Conservation (phyloP, 2,888 invertebrate genomes). For the Acronicta psi region DNA sequence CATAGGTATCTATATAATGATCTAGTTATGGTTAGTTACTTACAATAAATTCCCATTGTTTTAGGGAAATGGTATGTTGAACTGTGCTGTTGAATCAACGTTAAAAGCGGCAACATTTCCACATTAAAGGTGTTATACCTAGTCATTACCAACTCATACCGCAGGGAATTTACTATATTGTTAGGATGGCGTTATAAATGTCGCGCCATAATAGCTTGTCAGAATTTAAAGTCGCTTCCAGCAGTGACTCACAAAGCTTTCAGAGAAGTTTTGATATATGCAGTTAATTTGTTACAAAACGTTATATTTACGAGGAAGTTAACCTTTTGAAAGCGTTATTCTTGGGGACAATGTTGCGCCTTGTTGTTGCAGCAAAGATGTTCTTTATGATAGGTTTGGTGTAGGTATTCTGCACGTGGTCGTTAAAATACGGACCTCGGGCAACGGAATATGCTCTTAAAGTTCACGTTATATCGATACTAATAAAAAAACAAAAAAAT, state of each 20-base stretch:
- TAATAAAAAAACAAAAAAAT: too few relatives aligned
- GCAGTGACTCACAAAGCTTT: slow-evolving; percentile 20
- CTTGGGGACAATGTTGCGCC: slow-evolving; percentile 50
- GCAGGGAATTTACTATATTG: slow-evolving; percentile 10
- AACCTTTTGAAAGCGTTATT: slow-evolving; percentile 41
- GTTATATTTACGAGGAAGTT: slow-evolving; percentile 43
- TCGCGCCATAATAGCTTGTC: slow-evolving; percentile 19
- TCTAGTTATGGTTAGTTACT: too few relatives aligned
- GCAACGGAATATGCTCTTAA: slow-evolving; percentile 3
- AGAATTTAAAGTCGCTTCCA: slow-evolving; percentile 17
- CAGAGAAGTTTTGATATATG: slow-evolving; percentile 29
- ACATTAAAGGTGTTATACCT: slow-evolving; percentile 5
- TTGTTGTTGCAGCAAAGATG: slow-evolving; percentile 33
- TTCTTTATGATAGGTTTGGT: slow-evolving; percentile 57
- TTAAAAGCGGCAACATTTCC: slow-evolving; percentile 9
- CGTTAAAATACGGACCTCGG: slow-evolving; percentile 38
- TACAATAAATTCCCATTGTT: too few relatives aligned
- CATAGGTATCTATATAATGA: too few relatives aligned
- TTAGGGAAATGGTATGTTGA: too few relatives aligned
- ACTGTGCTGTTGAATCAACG: too few relatives aligned
- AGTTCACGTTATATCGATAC: too few relatives aligned
- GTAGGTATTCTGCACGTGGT: slow-evolving; percentile 44
- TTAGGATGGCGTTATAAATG: slow-evolving; percentile 12
- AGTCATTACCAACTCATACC: too few relatives aligned
- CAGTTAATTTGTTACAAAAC: slow-evolving; percentile 38